Evolutionary conservation across 2,797 vertebrate species (phyloP), one percentile per base, ranked within the genome.

Genomic region (Ataeniobius toweri): DNA sequence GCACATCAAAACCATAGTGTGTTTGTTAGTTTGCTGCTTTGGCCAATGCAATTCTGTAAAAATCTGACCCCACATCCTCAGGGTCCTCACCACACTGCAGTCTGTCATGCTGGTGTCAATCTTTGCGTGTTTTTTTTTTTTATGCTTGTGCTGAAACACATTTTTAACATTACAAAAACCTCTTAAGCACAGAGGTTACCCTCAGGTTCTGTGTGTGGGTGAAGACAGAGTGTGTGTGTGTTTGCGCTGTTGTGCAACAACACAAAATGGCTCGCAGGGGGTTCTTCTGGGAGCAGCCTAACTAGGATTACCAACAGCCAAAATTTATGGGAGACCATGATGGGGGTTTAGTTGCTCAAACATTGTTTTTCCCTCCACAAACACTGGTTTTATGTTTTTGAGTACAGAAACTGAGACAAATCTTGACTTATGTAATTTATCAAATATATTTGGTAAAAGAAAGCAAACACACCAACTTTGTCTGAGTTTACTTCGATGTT

Each of bases 101-200:
- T 80, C 77, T 88, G 86, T 91, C 89, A 86, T 78, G 71, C 82
- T 50, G 83, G 79, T 20, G 80, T 83, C 86, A 86, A 77, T 88
- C 78, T 83, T 46, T 48, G 8, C 44, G 8, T 1, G 26, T 36
- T 10, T 63, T 18, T 31, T 22, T 39, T 63, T 78, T 80, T 85
- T 71, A 85, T 87, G 79, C 86, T 84, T 77, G 80, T 87, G 89
- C 86, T 85, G 82, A 90, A 90, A 92, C 73, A 56, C 83, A 88
- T 85, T 90, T 91, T 80, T 86, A 77, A 75, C 85, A 81, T 89
- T 68, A 68, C 76, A 59, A 78, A 82, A 91, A 83, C 82, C 89
- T 26, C 90, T 82, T 28, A n/a, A 78, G 80, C 87, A 6, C 75
- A 61, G 81, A 81, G 83, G 83, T 89, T 88, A 80, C 85, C 85